Percentiles rank a stretch among this genome's conserved stretches.
phyloP scores from a whole-genome alignment of 2,888 invertebrate genomes.

The Drosophila siamana region DNA sequence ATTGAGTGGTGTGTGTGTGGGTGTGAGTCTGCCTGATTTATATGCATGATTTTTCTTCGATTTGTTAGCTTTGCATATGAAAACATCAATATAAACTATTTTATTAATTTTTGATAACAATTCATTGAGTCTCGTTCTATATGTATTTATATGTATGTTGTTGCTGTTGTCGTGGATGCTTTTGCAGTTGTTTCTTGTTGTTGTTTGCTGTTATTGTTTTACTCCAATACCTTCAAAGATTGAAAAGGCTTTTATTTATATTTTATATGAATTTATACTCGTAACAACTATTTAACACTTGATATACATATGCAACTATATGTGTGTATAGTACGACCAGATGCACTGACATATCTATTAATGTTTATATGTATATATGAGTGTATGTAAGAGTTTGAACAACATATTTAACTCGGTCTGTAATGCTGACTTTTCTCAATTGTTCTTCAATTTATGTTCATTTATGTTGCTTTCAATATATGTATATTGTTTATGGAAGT shows the following conservation, averaged over 20 bases:
- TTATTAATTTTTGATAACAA: constrained; percentile 53
- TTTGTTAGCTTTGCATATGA: constrained; percentile 46
- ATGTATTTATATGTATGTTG: constrained; percentile 8
- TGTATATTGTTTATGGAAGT: constrained; percentile 28
- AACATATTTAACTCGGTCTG: constrained; percentile 6
- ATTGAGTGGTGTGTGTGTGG: constrained; percentile 7
- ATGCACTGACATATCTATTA: constrained; percentile 58
- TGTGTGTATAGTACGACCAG: constrained; percentile 49
- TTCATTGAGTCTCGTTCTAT: constrained; percentile 26
- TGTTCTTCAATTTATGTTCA: not conserved
- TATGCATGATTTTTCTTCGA: constrained; percentile 25
- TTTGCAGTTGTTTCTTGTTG: constrained; percentile 19
- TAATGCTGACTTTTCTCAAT: constrained; percentile 4
- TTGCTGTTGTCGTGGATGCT: not conserved
- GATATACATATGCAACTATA: constrained; percentile 20
- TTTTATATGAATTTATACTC: constrained; percentile 17
- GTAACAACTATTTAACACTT: constrained; percentile 11
- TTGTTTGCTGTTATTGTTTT: constrained; percentile 30
- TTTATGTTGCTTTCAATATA: constrained; percentile 12
- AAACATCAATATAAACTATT: constrained; percentile 75
- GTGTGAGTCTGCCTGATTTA: constrained; percentile 22
- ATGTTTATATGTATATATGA: constrained; percentile 4
- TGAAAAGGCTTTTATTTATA: constrained; percentile 21
- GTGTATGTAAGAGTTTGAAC: constrained; percentile 2
- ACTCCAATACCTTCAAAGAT: constrained; percentile 26